These are phyloP conservation scores for Cabera pusaria DNA, from an alignment of 2,888 invertebrate genomes.

Conservation along the genomic window DNA sequence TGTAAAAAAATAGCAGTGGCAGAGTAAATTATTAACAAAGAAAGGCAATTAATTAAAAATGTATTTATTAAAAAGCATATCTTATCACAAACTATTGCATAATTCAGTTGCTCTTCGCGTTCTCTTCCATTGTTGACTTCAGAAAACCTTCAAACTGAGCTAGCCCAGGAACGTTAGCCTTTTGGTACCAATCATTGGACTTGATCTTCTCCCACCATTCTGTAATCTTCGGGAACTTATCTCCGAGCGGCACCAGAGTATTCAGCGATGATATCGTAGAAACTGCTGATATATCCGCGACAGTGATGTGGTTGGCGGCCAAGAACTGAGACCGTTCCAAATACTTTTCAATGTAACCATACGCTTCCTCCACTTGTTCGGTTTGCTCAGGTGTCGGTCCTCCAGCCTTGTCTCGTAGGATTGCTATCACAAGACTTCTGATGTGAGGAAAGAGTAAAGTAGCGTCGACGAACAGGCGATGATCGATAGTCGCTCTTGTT, in stretches of 20 bases:
- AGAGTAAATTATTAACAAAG: too few relatives aligned
- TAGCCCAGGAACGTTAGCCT: slow-evolving; percentile 42
- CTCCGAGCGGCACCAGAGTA: slow-evolving; percentile 36
- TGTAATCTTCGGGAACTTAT: slow-evolving; percentile 37
- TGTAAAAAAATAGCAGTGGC: too few relatives aligned
- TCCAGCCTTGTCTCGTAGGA: slow-evolving; percentile 26
- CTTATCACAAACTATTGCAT: too few relatives aligned
- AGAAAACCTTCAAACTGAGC: slow-evolving; percentile 20
- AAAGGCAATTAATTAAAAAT: too few relatives aligned
- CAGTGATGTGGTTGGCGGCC: slow-evolving; percentile 41
- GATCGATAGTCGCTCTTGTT: slow-evolving; percentile 43
- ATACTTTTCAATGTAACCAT: slow-evolving; percentile 47
- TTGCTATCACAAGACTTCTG: slow-evolving; percentile 12
- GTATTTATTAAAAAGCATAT: too few relatives aligned
- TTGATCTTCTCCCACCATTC: slow-evolving; percentile 41
- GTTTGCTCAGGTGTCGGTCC: slow-evolving; percentile 32
- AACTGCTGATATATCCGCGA: slow-evolving; percentile 49
- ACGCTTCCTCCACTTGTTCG: slow-evolving; percentile 36
- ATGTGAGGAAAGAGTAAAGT: slow-evolving; percentile 37
- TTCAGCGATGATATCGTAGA: slow-evolving; percentile 41
- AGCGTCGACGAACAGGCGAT: slow-evolving; percentile 45
- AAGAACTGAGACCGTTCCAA: slow-evolving; percentile 39
- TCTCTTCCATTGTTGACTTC: slow-evolving; percentile 23
- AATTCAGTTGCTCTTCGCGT: slow-evolving; percentile 7
- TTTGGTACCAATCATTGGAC: slow-evolving; percentile 42